Base-by-base conservation (phyloP, 2,888 invertebrate genomes). In the Allacma fusca region DNA sequence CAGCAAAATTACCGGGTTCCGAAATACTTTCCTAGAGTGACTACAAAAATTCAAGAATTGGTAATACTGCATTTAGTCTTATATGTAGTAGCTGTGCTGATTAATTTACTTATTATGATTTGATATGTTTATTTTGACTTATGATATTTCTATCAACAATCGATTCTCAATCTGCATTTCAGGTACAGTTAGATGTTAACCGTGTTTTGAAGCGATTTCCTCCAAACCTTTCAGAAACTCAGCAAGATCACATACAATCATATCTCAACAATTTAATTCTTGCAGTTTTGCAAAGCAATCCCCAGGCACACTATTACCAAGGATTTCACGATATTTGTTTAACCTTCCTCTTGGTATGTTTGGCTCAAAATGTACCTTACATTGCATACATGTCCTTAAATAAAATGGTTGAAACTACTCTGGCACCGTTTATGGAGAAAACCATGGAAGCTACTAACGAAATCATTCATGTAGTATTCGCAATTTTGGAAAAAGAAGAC, bases 271-370 rank as follows among this genome's bases (percentile, higher is more conserved):
- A 75, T 59, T 70, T 83, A n/a, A 82, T 83, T 16, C 81, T 81
- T 50, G 78, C 82, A 13, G 78, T 80, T 23, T 70, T 83, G 12
- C 80, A 83, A 50, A 78, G 81, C 24, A 83, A 82, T 64, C 81
- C 82, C 13, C 26, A 77, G 23, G 82, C 81, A 9, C 79, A 83
- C 59, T 83, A 83, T 65, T 83, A 83, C 57, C 83, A 83, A 80
- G 83, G 83, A 69, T 83, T 83, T 65, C 83, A 83, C 75, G 83
- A 83, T 62, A 83, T 83, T 50, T 82, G 81, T 19, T 65, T 83
- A 7, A 83, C 83, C 73, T 82, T 83, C 79, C 80, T 83, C 7
- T 70, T 83, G 34, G 83, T 83, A 5, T 79, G 79, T 21, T 78
- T 82, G 13, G 23, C 40, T 23, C 40, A 43, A 44, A 78, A 77